Conservation (phyloP, 2,113 vertebrate genomes). For the Corythornis cristatus region DNA sequence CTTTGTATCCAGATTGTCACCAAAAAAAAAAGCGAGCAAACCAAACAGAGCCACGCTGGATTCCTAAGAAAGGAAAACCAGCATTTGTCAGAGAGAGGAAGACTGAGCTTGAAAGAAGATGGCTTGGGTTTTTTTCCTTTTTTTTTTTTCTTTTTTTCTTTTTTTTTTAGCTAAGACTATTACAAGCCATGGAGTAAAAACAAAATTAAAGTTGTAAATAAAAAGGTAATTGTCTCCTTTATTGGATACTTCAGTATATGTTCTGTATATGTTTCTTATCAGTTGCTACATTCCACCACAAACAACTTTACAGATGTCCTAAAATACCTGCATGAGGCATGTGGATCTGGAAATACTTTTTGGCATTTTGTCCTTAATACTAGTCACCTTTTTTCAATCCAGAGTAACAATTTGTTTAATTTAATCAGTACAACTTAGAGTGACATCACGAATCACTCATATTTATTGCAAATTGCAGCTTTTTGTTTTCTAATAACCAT, state of each 20-base stretch:
- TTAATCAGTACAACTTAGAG: constrained; percentile 43
- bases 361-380: constrained; percentile 50
- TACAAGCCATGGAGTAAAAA: constrained; percentile 46
- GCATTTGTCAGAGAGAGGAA: neutral
- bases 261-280: constrained; percentile 57
- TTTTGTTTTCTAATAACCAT: constrained; percentile 46
- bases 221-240: constrained; percentile 72
- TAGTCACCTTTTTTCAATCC: constrained; percentile 49
- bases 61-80: neutral
- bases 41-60: neutral
- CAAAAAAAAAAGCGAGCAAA: neutral
- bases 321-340: constrained; percentile 20
- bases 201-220: constrained; percentile 67
- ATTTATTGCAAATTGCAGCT: constrained; percentile 33
- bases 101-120: neutral
- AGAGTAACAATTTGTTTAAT: constrained; percentile 69
- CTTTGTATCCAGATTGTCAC: neutral
- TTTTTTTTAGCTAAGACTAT: constrained; percentile 3
- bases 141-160: neutral
- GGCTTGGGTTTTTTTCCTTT: neutral
- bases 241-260: constrained; percentile 37
- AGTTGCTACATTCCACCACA: constrained; percentile 53
- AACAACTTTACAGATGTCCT: constrained; percentile 64
- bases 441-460: constrained; percentile 51
- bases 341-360: constrained; percentile 51